phyloP scores from a whole-genome alignment of 2,797 vertebrate species.

The Muscicapa comitata region DNA sequence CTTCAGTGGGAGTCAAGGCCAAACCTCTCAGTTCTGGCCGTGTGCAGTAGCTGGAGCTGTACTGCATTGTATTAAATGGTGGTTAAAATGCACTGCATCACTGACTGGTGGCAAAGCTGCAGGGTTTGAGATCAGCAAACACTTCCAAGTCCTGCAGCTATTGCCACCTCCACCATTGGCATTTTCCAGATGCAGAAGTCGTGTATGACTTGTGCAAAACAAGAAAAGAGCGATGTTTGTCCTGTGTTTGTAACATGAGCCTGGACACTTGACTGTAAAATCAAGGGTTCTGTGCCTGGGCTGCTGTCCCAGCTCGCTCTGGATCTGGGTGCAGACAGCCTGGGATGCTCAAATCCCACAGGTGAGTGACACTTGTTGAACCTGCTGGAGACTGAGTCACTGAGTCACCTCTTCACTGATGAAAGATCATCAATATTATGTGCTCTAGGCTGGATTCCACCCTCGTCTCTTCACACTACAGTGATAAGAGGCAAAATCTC shows the following conservation, averaged over 20 bases:
- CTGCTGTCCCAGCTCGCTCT: background rate
- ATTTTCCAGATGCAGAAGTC: background rate
- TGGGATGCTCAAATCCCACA: background rate
- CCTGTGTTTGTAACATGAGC: background rate
- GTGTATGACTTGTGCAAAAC: background rate
- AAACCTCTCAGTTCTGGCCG: background rate
- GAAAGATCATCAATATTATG: fast-evolving
- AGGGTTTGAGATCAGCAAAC: background rate
- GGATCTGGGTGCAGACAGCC: background rate
- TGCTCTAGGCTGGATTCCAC: background rate
- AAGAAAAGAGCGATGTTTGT: fast-evolving
- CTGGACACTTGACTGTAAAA: background rate
- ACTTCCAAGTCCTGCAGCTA: background rate
- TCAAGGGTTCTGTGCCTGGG: background rate
- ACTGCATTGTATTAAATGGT: background rate
- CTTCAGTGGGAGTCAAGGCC: background rate
- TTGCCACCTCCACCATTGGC: background rate
- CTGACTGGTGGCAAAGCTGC: background rate
- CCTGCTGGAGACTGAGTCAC: background rate
- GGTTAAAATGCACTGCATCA: background rate
- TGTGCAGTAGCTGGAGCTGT: background rate
- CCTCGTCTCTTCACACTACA: background rate
- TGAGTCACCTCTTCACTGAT: background rate
- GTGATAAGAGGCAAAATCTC: background rate
- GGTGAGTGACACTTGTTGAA: background rate